A percentile compares a stretch with the other conserved stretches of the same genome.
Conservation (phyloP, 2,888 invertebrate genomes). For the Spodoptera littoralis region DNA sequence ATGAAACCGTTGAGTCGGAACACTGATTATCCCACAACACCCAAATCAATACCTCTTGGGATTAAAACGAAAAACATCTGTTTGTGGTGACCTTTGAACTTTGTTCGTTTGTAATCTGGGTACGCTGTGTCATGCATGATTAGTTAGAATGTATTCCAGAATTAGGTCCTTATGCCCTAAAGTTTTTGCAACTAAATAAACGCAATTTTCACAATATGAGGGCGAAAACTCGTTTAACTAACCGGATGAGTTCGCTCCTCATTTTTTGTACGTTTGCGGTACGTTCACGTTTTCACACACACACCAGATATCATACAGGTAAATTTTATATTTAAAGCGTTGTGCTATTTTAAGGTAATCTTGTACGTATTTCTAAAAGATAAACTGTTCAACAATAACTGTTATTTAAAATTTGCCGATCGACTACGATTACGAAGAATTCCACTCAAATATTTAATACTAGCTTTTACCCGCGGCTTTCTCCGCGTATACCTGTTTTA, state of each 20-base stretch:
- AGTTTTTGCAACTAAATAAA: conserved; percentile 4
- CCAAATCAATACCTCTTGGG: conserved; percentile 8
- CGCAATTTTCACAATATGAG: not conserved
- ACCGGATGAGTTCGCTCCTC: not conserved
- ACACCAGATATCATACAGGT: not conserved
- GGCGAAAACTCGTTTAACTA: conserved; percentile 13
- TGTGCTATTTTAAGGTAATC: too few relatives aligned
- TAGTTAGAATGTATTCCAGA: conserved; percentile 2
- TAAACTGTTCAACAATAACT: too few relatives aligned
- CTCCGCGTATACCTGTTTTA: too few relatives aligned
- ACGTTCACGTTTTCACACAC: not conserved
- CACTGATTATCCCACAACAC: not conserved
- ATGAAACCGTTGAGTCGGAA: conserved; percentile 7
- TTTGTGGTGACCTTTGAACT: conserved; percentile 12
- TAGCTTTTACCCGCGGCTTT: too few relatives aligned
- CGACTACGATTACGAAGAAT: too few relatives aligned
- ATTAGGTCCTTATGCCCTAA: not conserved
- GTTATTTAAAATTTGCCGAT: too few relatives aligned
- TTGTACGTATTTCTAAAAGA: too few relatives aligned
- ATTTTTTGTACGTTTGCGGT: not conserved
- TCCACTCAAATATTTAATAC: too few relatives aligned
- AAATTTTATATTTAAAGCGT: not conserved
- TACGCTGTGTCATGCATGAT: conserved; percentile 2
- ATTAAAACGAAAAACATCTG: conserved; percentile 16
- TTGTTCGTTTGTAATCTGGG: not conserved